Percentiles rank a stretch among this genome's conserved stretches.
Evolutionary conservation across 2,888 invertebrate genomes (phyloP).

Genomic region (Ptychoptera contaminata): DNA sequence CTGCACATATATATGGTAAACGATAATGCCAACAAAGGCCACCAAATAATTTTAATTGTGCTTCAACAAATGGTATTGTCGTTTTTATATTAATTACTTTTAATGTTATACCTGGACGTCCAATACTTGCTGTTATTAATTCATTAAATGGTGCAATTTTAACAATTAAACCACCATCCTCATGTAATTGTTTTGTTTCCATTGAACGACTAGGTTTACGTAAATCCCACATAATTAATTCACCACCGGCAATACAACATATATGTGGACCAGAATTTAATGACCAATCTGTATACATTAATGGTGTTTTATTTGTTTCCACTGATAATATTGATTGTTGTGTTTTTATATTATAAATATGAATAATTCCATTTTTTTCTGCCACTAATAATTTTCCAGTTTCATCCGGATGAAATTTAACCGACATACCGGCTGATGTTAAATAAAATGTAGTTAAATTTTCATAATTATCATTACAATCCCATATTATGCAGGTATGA

Average conservation of each 20-base stretch:
- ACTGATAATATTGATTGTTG: conserved; percentile 50
- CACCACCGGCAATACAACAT: conserved; percentile 47
- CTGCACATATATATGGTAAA: conserved; percentile 41
- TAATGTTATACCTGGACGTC: conserved; percentile 45
- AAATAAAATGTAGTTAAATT: conserved; percentile 43
- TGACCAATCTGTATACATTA: conserved; percentile 57
- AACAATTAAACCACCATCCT: conserved; percentile 43
- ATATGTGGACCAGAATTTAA: conserved; percentile 31
- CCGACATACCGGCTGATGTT: conserved; percentile 47
- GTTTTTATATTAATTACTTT: conserved; percentile 45
- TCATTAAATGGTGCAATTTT: conserved; percentile 47
- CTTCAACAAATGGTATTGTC: conserved; percentile 36
- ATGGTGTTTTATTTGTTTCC: conserved; percentile 40
- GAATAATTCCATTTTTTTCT: conserved; percentile 56
- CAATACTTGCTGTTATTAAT: conserved; percentile 46
- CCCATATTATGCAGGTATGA: conserved; percentile 56
- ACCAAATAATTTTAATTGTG: conserved; percentile 36
- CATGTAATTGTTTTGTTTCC: conserved; percentile 41
- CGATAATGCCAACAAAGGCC: conserved; percentile 48
- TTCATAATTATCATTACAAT: conserved; percentile 32
- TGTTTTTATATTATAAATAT: conserved; percentile 52
- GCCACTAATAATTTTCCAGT: conserved; percentile 54
- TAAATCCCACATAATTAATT: conserved; percentile 51
- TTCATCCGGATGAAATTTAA: conserved; percentile 54
- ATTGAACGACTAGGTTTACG: conserved; percentile 46